Percentiles rank a stretch among this genome's conserved stretches.
phyloP scores from a whole-genome alignment of 2,113 vertebrate species.

The Prietella phreatophila region DNA sequence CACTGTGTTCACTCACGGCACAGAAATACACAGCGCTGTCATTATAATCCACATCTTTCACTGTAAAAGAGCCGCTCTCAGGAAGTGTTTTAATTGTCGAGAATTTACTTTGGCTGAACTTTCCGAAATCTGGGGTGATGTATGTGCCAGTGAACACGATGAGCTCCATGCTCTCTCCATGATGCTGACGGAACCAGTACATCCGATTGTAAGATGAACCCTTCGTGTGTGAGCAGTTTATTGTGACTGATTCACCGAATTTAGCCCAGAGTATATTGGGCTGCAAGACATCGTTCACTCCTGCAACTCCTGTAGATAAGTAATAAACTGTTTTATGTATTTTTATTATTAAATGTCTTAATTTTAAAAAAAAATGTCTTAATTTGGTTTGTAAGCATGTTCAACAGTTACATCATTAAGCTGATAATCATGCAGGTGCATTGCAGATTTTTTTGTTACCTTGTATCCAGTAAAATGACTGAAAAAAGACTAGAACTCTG shows the following conservation, averaged over 20 bases:
- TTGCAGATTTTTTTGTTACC: neutral
- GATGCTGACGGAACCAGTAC: constrained; percentile 66
- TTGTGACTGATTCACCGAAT: neutral
- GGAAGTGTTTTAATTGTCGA: neutral
- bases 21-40: constrained; percentile 53
- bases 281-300: constrained; percentile 38
- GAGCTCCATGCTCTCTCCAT: constrained; percentile 49
- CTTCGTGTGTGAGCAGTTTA: constrained; percentile 54
- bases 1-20: constrained; percentile 50
- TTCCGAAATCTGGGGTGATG: constrained; percentile 30
- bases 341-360: neutral
- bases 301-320: neutral
- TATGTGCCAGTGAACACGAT: constrained; percentile 40
- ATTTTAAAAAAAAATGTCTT: neutral
- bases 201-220: neutral
- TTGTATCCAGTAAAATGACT: constrained; percentile 27
- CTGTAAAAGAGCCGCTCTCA: constrained; percentile 45
- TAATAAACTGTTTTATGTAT: neutral
- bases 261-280: constrained; percentile 14
- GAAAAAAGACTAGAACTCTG: neutral
- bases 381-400: neutral
- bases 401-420: neutral
- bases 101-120: constrained; percentile 31
- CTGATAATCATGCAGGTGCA: neutral
- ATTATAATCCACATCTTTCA: constrained; percentile 37